phyloP scores from a whole-genome alignment of 2,797 vertebrate genomes.

The Liasis olivaceus region DNA sequence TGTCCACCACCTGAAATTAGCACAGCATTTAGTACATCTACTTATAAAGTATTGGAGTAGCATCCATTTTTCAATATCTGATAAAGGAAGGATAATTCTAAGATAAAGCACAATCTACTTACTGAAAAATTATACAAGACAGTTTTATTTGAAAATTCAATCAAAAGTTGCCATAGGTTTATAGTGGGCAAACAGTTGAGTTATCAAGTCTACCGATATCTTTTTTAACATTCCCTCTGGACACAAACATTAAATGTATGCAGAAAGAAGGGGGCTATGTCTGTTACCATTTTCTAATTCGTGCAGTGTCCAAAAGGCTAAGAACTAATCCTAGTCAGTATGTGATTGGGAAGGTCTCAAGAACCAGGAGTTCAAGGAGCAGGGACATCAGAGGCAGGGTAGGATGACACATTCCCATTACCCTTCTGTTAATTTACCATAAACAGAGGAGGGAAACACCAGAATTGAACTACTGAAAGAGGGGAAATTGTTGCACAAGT shows the following conservation, averaged over 20 bases:
- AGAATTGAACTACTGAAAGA: not conserved
- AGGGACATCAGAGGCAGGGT: too few species aligned
- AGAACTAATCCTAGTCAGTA: not conserved
- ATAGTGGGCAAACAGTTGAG: not conserved
- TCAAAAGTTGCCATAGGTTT: not conserved
- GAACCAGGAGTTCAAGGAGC: not conserved
- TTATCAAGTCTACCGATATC: not conserved
- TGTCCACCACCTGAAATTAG: slow-evolving; percentile 72
- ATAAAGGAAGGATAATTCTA: not conserved
- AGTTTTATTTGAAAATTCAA: not conserved
- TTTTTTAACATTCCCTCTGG: not conserved
- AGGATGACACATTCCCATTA: not conserved
- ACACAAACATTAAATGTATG: not conserved
- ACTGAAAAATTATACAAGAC: not conserved
- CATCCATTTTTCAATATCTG: not conserved
- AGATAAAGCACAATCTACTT: not conserved
- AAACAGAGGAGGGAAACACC: too few species aligned
- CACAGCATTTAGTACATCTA: not conserved
- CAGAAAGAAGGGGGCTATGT: too few species aligned
- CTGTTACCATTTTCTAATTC: not conserved
- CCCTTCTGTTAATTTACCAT: not conserved
- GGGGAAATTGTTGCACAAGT: not conserved
- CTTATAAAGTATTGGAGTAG: not conserved
- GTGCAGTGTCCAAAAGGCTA: not conserved
- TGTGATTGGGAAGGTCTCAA: not conserved